Base-by-base conservation (phyloP, 2,888 invertebrate species). In the Petrophora chlorosata region DNA sequence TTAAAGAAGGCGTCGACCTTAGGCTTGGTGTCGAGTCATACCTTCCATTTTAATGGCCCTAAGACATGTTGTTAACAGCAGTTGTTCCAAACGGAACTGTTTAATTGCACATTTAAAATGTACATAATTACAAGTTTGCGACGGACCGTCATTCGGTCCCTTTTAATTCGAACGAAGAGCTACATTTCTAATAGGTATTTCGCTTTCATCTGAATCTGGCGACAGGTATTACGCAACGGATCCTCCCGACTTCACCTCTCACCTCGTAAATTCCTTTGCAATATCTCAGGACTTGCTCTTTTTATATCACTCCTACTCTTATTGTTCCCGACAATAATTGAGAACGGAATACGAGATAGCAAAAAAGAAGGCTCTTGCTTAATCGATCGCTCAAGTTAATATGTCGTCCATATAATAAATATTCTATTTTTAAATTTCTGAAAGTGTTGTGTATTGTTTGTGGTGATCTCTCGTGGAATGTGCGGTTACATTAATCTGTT, bases 151-250 rank as follows among this genome's bases (percentile, higher is more conserved):
- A 14, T 23, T 22, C 14, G 14, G 3, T 4, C 23, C 23, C n/a
- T n/a, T n/a, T 12, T 10, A 12, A 17, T 12, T 17, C 7, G 33
- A 33, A 28, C 12, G 9, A 33, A 12, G 14, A 14, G 22, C 14
- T 23, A 35, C 8, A 35, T 14, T 17, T 5, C 23, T 35, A 10
- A 36, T 26, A 36, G 9, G 15, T 16, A 26, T 9, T 26, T 36
- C 16, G 25, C 5, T 26, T 62, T 65, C 40, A 41, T 34, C 54
- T 51, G 49, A 44, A 26, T 25, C 52, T 47, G 40, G 25, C 48
- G 42, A 42, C 22, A 22, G 41, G 41, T 32, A 48, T 66, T 64
- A 59, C 57, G 53, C 62, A 64, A 67, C 46, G 30, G 54, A 60
- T 46, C 55, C 59, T 57, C 53, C 45, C 52, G 54, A 43, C 28